Base-by-base conservation (phyloP, 2,888 invertebrate species). In the Aporophyla nigra region DNA sequence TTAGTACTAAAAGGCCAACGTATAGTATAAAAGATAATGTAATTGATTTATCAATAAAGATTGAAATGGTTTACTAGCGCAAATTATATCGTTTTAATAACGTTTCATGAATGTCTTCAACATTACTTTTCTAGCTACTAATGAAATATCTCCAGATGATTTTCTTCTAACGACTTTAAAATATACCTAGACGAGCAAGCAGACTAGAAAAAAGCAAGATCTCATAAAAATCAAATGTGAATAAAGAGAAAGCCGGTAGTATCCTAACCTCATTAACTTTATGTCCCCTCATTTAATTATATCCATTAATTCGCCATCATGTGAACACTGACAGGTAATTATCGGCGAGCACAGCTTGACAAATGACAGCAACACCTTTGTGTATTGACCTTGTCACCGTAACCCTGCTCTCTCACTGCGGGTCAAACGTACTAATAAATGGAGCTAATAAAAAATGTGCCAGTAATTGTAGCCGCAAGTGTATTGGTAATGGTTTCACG, bases 331-430 rank as follows among this genome's bases (percentile, higher is more conserved):
- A 88, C 91, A 91, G 89, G 87, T 89, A 92, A 92, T 92, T 91
- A 87, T 83, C 75, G 71, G 70, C 62, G 59, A 51, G 71, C 70
- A 77, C 70, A 70, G 74, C 71, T 90, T 89, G 87, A 87, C 84
- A 90, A 91, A 91, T 88, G 88, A 88, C 90, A 84, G 87, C 80
- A 79, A 87, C 89, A 92, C 90, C 90, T 91, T 91, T 89, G 89
- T 88, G 78, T 85, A 65, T 24, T 85, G 90, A 91, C 87, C 87
- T 87, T 87, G 87, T 79, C 81, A 78, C 62, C 69, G 80, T 87
- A 84, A 83, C 86, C 88, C 81, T 87, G 87, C 82, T 81, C 88
- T 82, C 84, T 78, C 76, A 62, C 77, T 76, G 53, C 80, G 61
- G 86, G 87, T 88, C 88, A 76, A 78, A 70, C 27, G 70, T 49